These are phyloP conservation scores for Choristoneura fumiferana DNA, from an alignment of 1,140 invertebrate genomes.

Conservation along the genomic window DNA sequence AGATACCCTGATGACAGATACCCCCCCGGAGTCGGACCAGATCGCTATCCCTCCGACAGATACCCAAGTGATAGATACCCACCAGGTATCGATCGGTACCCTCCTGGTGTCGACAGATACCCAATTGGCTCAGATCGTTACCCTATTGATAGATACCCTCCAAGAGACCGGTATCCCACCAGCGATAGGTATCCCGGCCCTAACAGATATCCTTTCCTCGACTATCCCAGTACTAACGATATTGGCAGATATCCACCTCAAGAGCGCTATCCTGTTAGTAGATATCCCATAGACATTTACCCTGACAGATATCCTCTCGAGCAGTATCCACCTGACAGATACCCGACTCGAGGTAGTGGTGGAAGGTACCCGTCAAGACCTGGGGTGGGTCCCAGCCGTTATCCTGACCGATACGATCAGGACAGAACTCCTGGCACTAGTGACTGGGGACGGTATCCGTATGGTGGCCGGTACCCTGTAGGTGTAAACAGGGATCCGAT, in stretches of 20 bases:
- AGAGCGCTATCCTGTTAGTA: conserved; percentile 73
- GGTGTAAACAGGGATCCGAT: conserved; percentile 69
- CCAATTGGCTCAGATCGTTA: conserved; percentile 37
- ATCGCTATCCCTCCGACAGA: conserved; percentile 39
- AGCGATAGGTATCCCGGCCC: conserved; percentile 23
- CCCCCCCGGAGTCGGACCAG: conserved; percentile 27
- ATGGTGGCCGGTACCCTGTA: conserved; percentile 65
- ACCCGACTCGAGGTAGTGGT: conserved; percentile 45
- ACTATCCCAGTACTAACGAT: conserved; percentile 49
- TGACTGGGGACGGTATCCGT: conserved; percentile 72
- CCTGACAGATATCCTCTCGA: conserved; percentile 68
- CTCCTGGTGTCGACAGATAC: conserved; percentile 35
- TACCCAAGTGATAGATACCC: conserved; percentile 70
- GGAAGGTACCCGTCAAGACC: conserved; percentile 59
- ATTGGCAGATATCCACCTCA: conserved; percentile 67
- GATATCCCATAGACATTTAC: conserved; percentile 54
- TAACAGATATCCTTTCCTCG: conserved; percentile 49
- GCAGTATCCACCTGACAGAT: conserved; percentile 28
- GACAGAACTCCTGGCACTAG: conserved; percentile 58
- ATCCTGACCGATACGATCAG: conserved; percentile 67
- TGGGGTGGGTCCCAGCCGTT: conserved; percentile 63
- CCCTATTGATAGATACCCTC: conserved; percentile 39
- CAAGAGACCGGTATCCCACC: conserved; percentile 55
- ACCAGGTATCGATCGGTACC: conserved; percentile 40
- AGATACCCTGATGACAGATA: conserved; percentile 45